Conservation (phyloP, 2,797 vertebrate species). For the Notolabrus celidotus region DNA sequence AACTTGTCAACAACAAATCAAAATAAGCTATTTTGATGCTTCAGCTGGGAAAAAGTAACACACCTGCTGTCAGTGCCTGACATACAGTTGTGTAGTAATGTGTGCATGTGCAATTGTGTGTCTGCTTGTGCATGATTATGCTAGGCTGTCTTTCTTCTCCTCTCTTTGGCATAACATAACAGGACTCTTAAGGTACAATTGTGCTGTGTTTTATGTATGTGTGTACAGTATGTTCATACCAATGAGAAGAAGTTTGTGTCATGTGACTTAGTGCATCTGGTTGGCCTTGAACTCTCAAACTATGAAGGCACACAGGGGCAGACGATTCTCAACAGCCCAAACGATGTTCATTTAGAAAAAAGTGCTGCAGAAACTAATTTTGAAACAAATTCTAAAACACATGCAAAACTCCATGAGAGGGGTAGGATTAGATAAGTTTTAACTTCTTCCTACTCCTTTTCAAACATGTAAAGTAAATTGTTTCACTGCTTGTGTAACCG, state of each 20-base stretch:
- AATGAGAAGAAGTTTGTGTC: constrained; percentile 19
- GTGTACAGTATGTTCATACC: constrained; percentile 21
- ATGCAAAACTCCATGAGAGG: no score
- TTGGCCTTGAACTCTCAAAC: constrained; percentile 65
- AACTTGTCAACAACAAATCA: constrained; percentile 18
- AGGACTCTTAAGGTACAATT: constrained; percentile 36
- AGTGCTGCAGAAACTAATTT: no score
- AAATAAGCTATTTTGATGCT: constrained; percentile 41
- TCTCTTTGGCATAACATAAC: constrained; percentile 64
- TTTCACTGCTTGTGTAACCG: no score
- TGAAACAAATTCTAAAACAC: no score
- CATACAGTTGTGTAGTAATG: constrained; percentile 52
- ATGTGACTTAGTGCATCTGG: constrained; percentile 36
- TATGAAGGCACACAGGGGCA: no score
- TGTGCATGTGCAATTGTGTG: not conserved
- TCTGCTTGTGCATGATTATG: not conserved
- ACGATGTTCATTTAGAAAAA: no score
- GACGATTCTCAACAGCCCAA: no score
- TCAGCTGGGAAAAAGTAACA: constrained; percentile 51
- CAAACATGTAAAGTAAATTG: no score
- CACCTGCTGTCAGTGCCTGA: constrained; percentile 40
- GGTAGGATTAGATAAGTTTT: no score
- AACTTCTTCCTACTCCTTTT: no score
- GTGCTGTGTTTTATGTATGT: constrained; percentile 2
- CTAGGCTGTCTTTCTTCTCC: constrained; percentile 16